Evolutionary conservation across 2,113 vertebrate species (phyloP).

Genomic region (Spilogale gracilis): DNA sequence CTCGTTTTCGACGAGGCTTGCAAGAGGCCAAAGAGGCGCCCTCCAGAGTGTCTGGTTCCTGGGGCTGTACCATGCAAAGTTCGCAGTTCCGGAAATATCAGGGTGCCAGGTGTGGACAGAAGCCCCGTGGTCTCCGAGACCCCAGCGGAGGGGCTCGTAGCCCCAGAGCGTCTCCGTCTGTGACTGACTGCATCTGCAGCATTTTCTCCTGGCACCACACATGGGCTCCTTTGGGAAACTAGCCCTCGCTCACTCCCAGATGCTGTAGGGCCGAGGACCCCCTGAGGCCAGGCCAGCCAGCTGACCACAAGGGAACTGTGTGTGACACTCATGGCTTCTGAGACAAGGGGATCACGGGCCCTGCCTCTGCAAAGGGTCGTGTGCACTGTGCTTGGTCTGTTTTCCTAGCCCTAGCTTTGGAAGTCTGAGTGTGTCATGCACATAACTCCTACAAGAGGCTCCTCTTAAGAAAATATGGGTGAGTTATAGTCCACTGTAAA

Average conservation of each 20-base stretch:
- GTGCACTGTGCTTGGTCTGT: neutral
- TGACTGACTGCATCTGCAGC: rapidly evolving
- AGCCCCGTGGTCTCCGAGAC: neutral
- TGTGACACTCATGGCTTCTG: rapidly evolving
- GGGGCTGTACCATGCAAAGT: too few relatives aligned
- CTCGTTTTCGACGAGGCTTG: neutral
- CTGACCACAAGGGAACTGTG: neutral
- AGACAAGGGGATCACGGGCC: neutral
- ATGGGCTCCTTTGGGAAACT: too few relatives aligned
- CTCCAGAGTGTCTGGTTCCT: neutral
- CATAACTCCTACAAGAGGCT: too few relatives aligned
- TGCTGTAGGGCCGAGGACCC: neutral
- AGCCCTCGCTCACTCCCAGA: neutral
- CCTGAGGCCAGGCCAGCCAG: neutral
- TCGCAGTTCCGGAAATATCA: rapidly evolving
- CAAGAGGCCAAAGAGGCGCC: neutral
- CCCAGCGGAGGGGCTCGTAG: rapidly evolving
- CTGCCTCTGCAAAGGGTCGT: neutral
- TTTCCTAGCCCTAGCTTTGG: neutral
- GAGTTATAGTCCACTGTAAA: rapidly evolving
- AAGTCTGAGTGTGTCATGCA: neutral
- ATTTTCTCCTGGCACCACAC: too few relatives aligned
- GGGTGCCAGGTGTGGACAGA: neutral
- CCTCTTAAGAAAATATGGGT: too few relatives aligned
- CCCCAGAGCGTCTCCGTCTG: neutral